Evolutionary conservation across 2,113 vertebrate genomes (phyloP).

Genomic region (Paedocypris sp.): DNA sequence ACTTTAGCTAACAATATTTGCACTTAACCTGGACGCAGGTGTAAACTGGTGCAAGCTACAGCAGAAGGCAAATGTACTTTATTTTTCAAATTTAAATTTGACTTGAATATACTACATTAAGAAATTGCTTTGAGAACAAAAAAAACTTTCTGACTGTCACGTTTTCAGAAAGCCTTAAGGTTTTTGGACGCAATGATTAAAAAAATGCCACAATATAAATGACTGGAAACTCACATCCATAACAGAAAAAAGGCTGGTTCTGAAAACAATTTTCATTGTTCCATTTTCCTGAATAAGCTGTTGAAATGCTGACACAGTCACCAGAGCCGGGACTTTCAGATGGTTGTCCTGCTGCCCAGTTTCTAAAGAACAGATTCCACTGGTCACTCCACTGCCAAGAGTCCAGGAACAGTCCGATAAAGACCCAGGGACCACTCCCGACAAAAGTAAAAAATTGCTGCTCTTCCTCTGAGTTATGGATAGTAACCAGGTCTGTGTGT

Average conservation of each 20-base stretch:
- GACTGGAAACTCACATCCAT: neutral
- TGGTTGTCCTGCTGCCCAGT: conserved; percentile 2
- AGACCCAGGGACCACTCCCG: neutral
- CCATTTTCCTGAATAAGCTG: neutral
- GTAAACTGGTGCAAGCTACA: no score
- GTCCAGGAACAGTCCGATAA: conserved; percentile 19
- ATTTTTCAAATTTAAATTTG: no score
- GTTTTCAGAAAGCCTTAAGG: no score
- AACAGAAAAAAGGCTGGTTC: neutral
- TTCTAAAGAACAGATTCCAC: neutral
- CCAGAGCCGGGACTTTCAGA: neutral
- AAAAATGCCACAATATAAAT: no score
- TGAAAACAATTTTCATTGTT: neutral
- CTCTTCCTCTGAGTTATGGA: neutral
- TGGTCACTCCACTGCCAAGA: conserved; percentile 13
- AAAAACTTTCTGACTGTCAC: no score
- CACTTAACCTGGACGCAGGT: no score
- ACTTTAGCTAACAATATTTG: no score
- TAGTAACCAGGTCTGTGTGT: conserved; percentile 7
- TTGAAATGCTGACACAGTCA: conserved; percentile 1
- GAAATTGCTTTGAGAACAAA: no score
- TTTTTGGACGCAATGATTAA: neutral
- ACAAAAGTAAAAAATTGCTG: neutral
- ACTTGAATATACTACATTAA: no score
- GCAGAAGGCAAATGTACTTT: no score